A percentile compares a stretch with the other conserved stretches of the same genome.
These are phyloP conservation scores for Orientallactaga sibirica DNA, from an alignment of 2,797 vertebrate genomes.

Conservation along the genomic window DNA sequence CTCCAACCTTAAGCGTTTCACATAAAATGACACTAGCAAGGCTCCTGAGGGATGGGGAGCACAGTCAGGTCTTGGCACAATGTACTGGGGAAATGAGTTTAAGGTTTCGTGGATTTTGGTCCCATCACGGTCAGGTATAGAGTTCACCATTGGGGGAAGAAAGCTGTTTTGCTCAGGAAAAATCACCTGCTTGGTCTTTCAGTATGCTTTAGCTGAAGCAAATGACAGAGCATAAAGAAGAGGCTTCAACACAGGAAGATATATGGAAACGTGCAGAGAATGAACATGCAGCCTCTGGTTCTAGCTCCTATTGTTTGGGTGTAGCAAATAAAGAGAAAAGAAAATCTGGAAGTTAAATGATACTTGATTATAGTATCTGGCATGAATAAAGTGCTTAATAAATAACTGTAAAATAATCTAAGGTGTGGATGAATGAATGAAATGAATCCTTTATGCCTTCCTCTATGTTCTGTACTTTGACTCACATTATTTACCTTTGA, in stretches of 20 bases:
- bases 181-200: background rate
- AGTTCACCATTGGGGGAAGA: background rate
- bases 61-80: background rate
- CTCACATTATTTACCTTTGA: slow-evolving; percentile 18
- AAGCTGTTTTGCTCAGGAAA: slow-evolving; percentile 40
- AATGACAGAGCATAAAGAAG: background rate
- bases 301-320: background rate
- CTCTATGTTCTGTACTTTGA: background rate
- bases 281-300: background rate
- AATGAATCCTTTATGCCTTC: background rate
- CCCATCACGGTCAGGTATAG: background rate
- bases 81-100: background rate
- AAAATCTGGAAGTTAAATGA: slow-evolving; percentile 11
- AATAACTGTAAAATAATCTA: slow-evolving; percentile 20
- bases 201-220: background rate
- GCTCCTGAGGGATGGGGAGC: background rate
- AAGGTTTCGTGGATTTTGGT: background rate
- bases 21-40: background rate
- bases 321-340: background rate
- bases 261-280: background rate
- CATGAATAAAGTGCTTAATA: slow-evolving; percentile 1
- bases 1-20: background rate
- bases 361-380: background rate
- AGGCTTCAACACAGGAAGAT: background rate
- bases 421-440: background rate